Base-by-base conservation (phyloP, 1,140 invertebrate species). In the Bombus polaris region DNA sequence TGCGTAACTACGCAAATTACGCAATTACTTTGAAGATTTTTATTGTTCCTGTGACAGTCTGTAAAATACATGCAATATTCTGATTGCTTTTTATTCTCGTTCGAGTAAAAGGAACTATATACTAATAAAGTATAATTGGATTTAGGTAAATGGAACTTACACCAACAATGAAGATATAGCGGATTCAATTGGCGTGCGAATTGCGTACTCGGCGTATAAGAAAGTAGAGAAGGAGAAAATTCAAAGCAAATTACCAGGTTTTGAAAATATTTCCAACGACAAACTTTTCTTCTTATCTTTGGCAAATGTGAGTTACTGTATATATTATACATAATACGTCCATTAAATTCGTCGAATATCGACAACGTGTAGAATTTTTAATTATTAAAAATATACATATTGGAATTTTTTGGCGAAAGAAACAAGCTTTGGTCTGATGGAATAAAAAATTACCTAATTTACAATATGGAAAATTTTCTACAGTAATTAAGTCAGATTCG, bases 241-340 rank as follows among this genome's bases (percentile, higher is more conserved):
- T 2, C 39, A 85, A 28, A 47, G 28, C 9, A 85, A 70, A 18
- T 15, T 87, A 18, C 71, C 83, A 2, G 86, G 86, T 4, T 28
- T 87, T 35, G 78, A 85, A 28, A 0, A 85, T 25, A 22, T 85
- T 15, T 39, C 70, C 6, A 28, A 81, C 39, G 83, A 85, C 37
- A 42, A 87, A 22, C 25, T 87, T 1, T 87, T 87, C 44, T 87
- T 87, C n/a, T 42, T 87, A 15, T 39, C 73, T 0, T 85, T 87
- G 37, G 83, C 83, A 12, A 85, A 85, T 22, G 86, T 87, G 32
- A 87, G 86, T 76, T 18, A 35, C 9, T 42, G 0, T 59, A 3
- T 12, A 28, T 59, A 59, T 59, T 13, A 2, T 22, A 22, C 47
- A 53, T 22, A 53, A 18, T 53, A 53, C 5, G 5, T 22, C 1